Evolutionary conservation across 2,113 vertebrate species (phyloP), one percentile per base, ranked within the genome.

Genomic region (Istiophorus platypterus): DNA sequence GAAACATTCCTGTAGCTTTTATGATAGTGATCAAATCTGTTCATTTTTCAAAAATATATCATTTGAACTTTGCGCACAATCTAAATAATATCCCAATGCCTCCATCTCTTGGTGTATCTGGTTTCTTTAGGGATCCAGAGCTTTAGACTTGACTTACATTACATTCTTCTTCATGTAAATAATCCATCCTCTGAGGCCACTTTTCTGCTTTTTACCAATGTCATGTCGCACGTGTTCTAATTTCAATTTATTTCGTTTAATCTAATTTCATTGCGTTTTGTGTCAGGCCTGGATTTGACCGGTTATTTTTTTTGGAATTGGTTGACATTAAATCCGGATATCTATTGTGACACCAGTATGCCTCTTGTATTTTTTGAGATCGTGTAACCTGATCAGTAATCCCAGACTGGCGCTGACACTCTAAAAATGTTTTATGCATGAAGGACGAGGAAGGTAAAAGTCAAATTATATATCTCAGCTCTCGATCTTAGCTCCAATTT

Each of bases 151-250:
- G 29, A 18, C 11, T 61, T 61, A 26, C 22, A 56, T 76, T 76
- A 69, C 72, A 20, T 31, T 79, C 58, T 34, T 49, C 26, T 59
- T 41, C 13, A 15, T 39, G 15, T 79, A 69, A 82, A 62, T 88
- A 37, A 79, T 81, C 12, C 41, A 72, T 52, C 8, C 5, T 49
- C 18, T 65, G 34, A 51, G 26, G 3, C 26, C 9, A 26, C 41
- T 37, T 65, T 26, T 47, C 49, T 18, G 8, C 49, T 65, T 39
- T 29, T 47, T n/a, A n/a, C 26, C 22, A 17, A 34, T 59, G 12
- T 49, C 11, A 5, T 61, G 67, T 56, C 63, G 52, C 54, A 20
- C 18, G 26, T 57, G 7, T 27, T 57, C 13, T 57, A 15, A 59
- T 31, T 31, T 31, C 57, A 59, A 2, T 27, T 68, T 20, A 20